Conservation (phyloP, 2,113 vertebrate genomes). For the Hippoglossus stenolepis region DNA sequence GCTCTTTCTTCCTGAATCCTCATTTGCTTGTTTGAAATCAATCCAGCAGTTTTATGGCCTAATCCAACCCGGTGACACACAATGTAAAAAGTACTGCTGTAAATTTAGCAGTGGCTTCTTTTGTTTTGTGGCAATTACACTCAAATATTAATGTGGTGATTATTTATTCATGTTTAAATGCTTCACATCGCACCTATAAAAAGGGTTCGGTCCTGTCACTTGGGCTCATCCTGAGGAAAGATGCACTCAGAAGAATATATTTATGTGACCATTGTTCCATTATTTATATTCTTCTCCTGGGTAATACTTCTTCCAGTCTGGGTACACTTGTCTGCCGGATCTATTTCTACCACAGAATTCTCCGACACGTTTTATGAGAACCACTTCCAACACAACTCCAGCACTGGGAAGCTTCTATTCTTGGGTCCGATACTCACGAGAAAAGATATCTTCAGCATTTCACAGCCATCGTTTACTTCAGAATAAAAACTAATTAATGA, state of each 20-base stretch:
- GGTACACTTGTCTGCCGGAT: neutral
- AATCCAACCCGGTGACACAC: neutral
- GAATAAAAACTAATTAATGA: neutral
- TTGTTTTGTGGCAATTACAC: constrained; percentile 48
- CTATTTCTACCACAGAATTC: neutral
- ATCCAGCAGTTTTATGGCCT: neutral
- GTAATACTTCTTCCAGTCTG: neutral
- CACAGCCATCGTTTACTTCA: neutral
- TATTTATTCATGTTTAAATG: constrained; percentile 73
- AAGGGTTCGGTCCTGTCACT: constrained; percentile 34
- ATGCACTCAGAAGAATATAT: constrained; percentile 14
- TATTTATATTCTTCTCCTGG: constrained; percentile 12
- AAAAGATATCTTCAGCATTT: neutral
- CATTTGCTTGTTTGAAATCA: neutral
- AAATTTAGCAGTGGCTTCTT: constrained; percentile 34
- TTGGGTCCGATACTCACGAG: neutral
- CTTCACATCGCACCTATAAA: constrained; percentile 16
- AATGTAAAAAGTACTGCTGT: neutral
- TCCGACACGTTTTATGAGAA: neutral
- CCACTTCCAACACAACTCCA: neutral
- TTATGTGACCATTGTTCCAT: constrained; percentile 4
- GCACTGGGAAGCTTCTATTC: neutral
- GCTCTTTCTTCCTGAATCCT: too few relatives aligned
- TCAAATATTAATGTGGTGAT: constrained; percentile 69
- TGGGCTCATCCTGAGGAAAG: constrained; percentile 8